Base-by-base conservation (phyloP, 2,797 vertebrate species). In the Varecia variegata region DNA sequence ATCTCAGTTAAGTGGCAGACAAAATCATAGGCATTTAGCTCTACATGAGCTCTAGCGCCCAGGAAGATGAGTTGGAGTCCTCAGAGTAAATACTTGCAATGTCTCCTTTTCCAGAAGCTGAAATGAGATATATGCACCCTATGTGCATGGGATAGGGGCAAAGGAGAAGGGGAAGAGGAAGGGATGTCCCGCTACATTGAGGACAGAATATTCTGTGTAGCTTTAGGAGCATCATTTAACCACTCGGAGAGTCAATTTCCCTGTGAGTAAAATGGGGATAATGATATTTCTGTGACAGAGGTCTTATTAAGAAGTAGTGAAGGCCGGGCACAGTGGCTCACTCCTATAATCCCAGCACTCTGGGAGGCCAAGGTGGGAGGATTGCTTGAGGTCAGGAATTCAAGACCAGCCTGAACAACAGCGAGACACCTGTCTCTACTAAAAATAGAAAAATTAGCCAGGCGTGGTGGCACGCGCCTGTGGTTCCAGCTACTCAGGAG, bases 1-100 rank as follows among this genome's bases (percentile, higher is more conserved):
- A 97, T 97, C 93, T 95, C 40, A 95, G 95, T 97, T 97, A 98
- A 98, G 86, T 56, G 97, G 98, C 95, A 97, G 98, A 97, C 79
- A 79, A 98, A 97, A 98, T 98, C 98, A 98, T 80, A 96, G 95
- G 85, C 93, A 96, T 96, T 98, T 67, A 54, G 94, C 65, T 97
- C 94, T 76, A 84, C 95, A 62, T 88, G 97, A 98, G 97, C 97
- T 79, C 96, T 74, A 97, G 97, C 21, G 12, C 97, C 98, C 93
- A 96, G 85, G 60, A 56, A 97, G 98, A 98, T 14, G 96, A 97
- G 88, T 70, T 97, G 92, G 84, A 93, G 79, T 96, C 97, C 96
- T 91, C 79, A 94, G 80, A 90, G 91, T 32, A 93, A 91, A 95
- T 70, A 65, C 32, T 88, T 20, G 32, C 5, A 6, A 27, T n/a